Evolutionary conservation across 35 echinoderm and acorn worm species (phyloP), one percentile per base, ranked within the genome.

Genomic region (Lytechinus variegatus): DNA sequence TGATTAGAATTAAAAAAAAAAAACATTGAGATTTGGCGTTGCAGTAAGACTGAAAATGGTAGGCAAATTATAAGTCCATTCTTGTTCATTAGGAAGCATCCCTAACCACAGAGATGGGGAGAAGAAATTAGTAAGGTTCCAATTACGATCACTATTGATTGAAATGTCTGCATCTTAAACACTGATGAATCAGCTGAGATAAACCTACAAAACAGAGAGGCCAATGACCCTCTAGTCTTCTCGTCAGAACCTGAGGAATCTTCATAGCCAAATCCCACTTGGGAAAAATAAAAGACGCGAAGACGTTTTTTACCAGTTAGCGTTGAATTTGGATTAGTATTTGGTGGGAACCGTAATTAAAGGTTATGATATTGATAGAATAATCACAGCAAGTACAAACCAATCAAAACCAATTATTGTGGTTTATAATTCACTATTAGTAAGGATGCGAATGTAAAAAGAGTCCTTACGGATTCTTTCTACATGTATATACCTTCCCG

Each of bases 131-230:
- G 66, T 79, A 14, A 7, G 66, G 66, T 79, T 79, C 5, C 66
- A 79, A 79, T 79, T 79, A 79, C 66, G 66, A 79, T 79, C 66
- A 79, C 19, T 5, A 79, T 79, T 79, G 66, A 79, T 79, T 79
- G 66, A 79, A 79, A 79, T 24, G 66, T 79, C 66, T 79, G 66
- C 66, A 24, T 79, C 66, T 79, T 79, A 24, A 79, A 24, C 66
- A n/a, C 66, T 79, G 66, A 79, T 79, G 66, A 79, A 79, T 79
- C 66, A 79, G n/a, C 66, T 79, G 19, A 79, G 19, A 79, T 79
- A 79, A 24, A 24, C 14, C 1, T 24, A 7, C 66, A 79, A 79
- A 79, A 79, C 0, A 79, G 21, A 79, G 66, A 79, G 66, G 66
- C 21, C 66, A 79, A 24, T 79, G 66, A 79, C 66, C 21, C 66